A percentile compares a stretch with the other conserved stretches of the same genome.
phyloP scores from a whole-genome alignment of 1,140 invertebrate species.

The Aphelinus atriplicis region DNA sequence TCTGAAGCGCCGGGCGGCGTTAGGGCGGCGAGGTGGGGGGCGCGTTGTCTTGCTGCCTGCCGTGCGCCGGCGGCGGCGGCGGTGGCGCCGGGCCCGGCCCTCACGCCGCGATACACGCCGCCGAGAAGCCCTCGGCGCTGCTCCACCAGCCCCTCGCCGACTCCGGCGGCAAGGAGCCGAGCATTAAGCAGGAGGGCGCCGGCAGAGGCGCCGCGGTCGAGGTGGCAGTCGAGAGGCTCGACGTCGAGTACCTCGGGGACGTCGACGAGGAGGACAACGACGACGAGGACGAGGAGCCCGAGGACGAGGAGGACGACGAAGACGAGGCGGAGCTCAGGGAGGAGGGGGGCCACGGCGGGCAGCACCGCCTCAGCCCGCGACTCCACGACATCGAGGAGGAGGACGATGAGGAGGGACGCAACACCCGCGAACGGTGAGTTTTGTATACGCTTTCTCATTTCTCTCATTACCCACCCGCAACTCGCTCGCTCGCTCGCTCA shows the following conservation, averaged over 20 bases:
- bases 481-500: background rate
- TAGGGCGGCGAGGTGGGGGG: slow-evolving; percentile 66
- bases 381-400: slow-evolving; percentile 69
- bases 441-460: slow-evolving; percentile 25
- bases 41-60: slow-evolving; percentile 67
- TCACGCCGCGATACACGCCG: slow-evolving; percentile 44
- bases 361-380: slow-evolving; percentile 60
- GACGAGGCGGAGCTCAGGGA: slow-evolving; percentile 46
- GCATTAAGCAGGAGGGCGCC: background rate
- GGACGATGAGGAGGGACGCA: slow-evolving; percentile 65
- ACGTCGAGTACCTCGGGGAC: slow-evolving; percentile 53
- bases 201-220: slow-evolving; percentile 2
- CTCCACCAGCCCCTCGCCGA: slow-evolving; percentile 30
- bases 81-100: slow-evolving; percentile 58
- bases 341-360: slow-evolving; percentile 51
- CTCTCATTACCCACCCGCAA: slow-evolving; percentile 26
- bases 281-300: slow-evolving; percentile 28
- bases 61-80: slow-evolving; percentile 66
- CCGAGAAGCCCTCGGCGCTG: slow-evolving; percentile 22
- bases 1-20: slow-evolving; percentile 47
- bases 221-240: slow-evolving; percentile 46
- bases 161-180: slow-evolving; percentile 23
- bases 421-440: slow-evolving; percentile 59
- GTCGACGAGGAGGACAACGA: slow-evolving; percentile 45
- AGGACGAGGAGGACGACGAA: slow-evolving; percentile 34